These are phyloP conservation scores for Eupelmus urozonus DNA, from an alignment of 2,888 invertebrate species.

Conservation along the genomic window DNA sequence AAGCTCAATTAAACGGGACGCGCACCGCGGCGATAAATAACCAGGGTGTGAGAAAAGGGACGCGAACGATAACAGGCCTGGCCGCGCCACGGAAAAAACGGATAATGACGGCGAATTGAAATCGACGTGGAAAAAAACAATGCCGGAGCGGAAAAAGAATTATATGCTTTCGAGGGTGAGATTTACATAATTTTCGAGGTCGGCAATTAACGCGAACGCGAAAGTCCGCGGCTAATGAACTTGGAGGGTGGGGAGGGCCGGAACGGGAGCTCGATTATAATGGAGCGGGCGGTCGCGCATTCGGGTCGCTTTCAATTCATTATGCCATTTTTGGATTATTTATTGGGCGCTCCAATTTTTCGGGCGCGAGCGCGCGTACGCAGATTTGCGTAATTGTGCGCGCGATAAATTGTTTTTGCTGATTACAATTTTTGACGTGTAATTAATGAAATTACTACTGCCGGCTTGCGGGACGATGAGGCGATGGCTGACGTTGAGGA, in stretches of 20 bases:
- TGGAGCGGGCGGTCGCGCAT: slow-evolving; percentile 1
- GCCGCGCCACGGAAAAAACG: background rate
- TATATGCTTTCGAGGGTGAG: background rate
- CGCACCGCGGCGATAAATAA: slow-evolving; percentile 46
- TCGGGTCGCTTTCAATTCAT: slow-evolving; percentile 54
- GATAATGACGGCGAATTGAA: background rate
- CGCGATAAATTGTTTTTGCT: slow-evolving; percentile 13
- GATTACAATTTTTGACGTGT: slow-evolving; percentile 46
- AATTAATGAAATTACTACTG: slow-evolving; percentile 49
- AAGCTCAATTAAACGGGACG: slow-evolving; percentile 56
- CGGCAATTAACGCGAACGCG: slow-evolving; percentile 29
- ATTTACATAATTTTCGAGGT: slow-evolving; percentile 52
- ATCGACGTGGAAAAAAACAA: background rate
- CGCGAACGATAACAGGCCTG: background rate
- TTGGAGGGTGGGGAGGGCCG: background rate
- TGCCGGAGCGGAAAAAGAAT: background rate
- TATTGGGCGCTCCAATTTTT: slow-evolving; percentile 49
- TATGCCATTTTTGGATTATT: slow-evolving; percentile 52
- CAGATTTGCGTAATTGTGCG: slow-evolving; percentile 47
- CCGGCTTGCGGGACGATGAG: too few species aligned
- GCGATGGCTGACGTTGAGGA: too few species aligned
- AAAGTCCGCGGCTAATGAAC: background rate
- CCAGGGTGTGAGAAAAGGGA: slow-evolving; percentile 45
- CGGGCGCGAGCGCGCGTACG: background rate
- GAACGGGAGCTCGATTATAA: too few species aligned